These are phyloP conservation scores for Halocynthia roretzi DNA, from an alignment of 23 tunicate genomes.

Conservation along the genomic window DNA sequence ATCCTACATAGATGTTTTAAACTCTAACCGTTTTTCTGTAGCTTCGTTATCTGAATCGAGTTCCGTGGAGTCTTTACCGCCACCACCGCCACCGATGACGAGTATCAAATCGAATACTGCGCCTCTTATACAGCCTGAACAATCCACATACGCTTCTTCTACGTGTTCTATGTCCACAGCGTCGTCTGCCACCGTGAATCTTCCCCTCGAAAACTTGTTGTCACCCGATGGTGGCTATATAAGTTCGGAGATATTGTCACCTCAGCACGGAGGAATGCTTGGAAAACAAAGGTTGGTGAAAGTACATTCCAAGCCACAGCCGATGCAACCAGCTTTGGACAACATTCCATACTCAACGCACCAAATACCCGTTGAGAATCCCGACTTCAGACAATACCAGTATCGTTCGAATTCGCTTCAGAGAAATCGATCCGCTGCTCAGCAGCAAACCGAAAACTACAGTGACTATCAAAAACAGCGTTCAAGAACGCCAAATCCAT, in stretches of 20 bases:
- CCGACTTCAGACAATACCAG: not conserved
- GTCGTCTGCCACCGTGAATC: not conserved
- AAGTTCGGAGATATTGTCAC: conserved; percentile 30
- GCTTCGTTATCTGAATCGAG: conserved; percentile 68
- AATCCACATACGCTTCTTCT: not conserved
- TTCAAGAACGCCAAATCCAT: conserved; percentile 7
- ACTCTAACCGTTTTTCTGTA: conserved; percentile 19
- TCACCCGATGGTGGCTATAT: conserved; percentile 60
- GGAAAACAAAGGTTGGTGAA: no score
- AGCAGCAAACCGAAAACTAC: conserved; percentile 4
- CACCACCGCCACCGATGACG: conserved; percentile 58
- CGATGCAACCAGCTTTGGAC: conserved; percentile 3
- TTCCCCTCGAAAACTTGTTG: conserved; percentile 19
- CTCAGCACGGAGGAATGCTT: conserved; percentile 3
- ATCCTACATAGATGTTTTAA: not conserved
- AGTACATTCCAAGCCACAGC: not conserved
- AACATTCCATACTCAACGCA: not conserved
- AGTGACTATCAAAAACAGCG: not conserved
- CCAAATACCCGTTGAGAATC: not conserved
- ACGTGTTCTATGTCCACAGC: not conserved
- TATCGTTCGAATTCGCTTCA: conserved; percentile 6
- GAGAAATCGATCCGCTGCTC: not conserved
- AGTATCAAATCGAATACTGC: not conserved
- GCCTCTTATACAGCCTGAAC: conserved; percentile 5
- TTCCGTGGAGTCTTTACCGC: conserved; percentile 80